Base-by-base conservation (phyloP, 2,888 invertebrate genomes). In the Linnaemya vulpina region DNA sequence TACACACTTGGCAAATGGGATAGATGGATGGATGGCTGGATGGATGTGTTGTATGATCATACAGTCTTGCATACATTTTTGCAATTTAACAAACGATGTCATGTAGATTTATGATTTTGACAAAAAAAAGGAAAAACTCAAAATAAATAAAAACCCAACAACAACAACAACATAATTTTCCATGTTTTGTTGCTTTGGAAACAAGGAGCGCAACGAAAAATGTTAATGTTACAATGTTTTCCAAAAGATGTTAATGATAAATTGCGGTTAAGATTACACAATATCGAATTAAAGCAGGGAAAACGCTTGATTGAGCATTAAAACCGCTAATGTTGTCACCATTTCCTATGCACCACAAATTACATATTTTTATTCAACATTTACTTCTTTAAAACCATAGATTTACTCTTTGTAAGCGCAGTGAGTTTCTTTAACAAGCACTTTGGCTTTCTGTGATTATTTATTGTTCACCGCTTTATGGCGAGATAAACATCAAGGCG, bases 11-110 rank as follows among this genome's bases (percentile, higher is more conserved):
- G 17, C 17, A 60, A 25, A 55, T 79, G 63, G 46, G 17, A 55
- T 79, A 55, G 35, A 10, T 35, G 30, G 49, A 10, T 40, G 40
- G 11, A 40, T 40, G 11, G 11, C 11, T 13, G 10, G 40, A 40
- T 43, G 13, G 10, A 17, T 13, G 20, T n/a, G n/a, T 68, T 11
- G 17, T 68, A n/a, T n/a, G n/a, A n/a, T n/a, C 35, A 46, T 67
- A 40, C 38, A 40, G 35, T 35, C 5, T n/a, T 30, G 3, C 30
- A 30, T 3, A 67, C 67, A 58, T 3, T 30, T 58, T 49, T 74
- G 77, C 85, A 82, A 71, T 79, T 78, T 78, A 78, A 74, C 78
- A 85, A 77, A 85, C 82, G 85, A 78, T 78, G 74, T 82, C 85
- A 78, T 85, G 70, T 85, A 78, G 78, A 82, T 78, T 78, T 85